These are phyloP conservation scores for Drosophila kambysellisi DNA, from an alignment of 2,888 invertebrate genomes.

Conservation along the genomic window DNA sequence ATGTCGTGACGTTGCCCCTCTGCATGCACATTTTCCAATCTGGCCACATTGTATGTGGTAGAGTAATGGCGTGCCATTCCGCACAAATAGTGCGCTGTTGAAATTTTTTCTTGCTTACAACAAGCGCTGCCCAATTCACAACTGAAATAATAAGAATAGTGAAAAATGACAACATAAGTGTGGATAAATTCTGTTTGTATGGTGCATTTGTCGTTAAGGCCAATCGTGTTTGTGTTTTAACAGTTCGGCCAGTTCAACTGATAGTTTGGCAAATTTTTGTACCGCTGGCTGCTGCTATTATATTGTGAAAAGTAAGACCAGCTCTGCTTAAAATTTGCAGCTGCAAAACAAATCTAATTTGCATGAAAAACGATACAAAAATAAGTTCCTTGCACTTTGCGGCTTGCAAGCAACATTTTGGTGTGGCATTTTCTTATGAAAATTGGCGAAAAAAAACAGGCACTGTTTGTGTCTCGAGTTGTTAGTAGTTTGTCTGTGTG, in stretches of 20 bases:
- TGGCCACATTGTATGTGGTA: constrained; percentile 44
- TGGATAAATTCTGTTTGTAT: constrained; percentile 19
- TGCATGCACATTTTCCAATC: constrained; percentile 8
- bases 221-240: constrained; percentile 8
- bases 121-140: constrained; percentile 44
- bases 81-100: constrained; percentile 65
- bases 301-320: constrained; percentile 65
- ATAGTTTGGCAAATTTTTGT: constrained; percentile 51
- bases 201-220: constrained; percentile 15
- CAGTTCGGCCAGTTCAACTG: constrained; percentile 16
- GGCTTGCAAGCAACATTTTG: constrained; percentile 7
- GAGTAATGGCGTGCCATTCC: constrained; percentile 75
- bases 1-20: constrained; percentile 13
- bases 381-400: constrained; percentile 12
- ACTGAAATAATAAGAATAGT: constrained; percentile 22
- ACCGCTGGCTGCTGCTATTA: constrained; percentile 51
- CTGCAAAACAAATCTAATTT: constrained; percentile 42
- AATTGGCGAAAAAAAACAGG: constrained; percentile 24
- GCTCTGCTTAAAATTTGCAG: constrained; percentile 50
- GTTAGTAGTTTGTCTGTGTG: constrained; percentile 27
- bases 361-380: constrained; percentile 27
- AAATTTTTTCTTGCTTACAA: constrained; percentile 58
- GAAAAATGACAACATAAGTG: constrained; percentile 53
- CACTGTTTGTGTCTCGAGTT: constrained; percentile 44
- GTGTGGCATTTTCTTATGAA: constrained; percentile 16